phyloP scores from a whole-genome alignment of 2,113 vertebrate genomes.

The Elachura formosa region DNA sequence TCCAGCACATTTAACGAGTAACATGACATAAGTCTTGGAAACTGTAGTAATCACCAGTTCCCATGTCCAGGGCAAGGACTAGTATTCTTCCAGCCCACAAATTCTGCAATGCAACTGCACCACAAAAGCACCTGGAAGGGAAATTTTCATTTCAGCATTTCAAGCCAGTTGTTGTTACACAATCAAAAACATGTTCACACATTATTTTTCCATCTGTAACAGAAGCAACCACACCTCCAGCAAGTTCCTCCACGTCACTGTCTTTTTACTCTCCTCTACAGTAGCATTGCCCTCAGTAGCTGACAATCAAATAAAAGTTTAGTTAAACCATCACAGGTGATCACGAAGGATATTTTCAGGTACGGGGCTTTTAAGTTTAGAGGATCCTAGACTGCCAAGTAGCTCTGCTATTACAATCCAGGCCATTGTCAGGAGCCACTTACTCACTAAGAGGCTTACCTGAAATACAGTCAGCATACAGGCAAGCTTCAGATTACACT shows the following conservation, averaged over 20 bases:
- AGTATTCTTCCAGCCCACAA: background rate
- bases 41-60: conserved; percentile 21
- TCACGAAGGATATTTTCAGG: background rate
- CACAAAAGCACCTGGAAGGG: conserved; percentile 34
- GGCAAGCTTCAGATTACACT: background rate
- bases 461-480: background rate
- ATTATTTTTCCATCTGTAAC: background rate
- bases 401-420: background rate
- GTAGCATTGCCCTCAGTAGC: background rate
- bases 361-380: background rate
- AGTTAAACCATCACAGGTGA: background rate
- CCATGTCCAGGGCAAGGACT: background rate
- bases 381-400: background rate
- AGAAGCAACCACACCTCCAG: background rate
- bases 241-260: background rate
- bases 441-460: background rate
- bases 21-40: conserved; percentile 8
- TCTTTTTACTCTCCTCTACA: background rate
- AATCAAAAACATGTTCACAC: conserved; percentile 12
- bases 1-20: background rate
- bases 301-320: background rate
- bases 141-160: background rate
- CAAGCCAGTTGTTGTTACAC: background rate
- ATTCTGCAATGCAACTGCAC: background rate
- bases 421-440: background rate